Conservation (phyloP, 2,888 invertebrate species). For the Pomacea canaliculata region DNA sequence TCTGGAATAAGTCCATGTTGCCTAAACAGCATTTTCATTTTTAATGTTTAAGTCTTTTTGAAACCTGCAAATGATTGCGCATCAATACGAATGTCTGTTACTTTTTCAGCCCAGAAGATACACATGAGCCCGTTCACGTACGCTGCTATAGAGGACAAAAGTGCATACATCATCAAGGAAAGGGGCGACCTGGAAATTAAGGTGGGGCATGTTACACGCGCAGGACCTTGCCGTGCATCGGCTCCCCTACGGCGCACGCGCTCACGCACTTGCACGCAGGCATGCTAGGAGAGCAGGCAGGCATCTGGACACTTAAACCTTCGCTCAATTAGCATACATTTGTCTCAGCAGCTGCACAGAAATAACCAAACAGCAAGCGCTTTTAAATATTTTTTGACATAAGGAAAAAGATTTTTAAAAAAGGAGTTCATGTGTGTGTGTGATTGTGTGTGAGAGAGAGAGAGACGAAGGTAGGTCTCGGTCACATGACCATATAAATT, state of each 20-base stretch:
- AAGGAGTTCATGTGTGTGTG: background rate
- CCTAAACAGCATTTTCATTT: too few species aligned
- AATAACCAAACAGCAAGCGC: background rate
- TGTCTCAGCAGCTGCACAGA: background rate
- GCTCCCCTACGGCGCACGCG: too few species aligned
- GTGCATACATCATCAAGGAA: conserved; percentile 42
- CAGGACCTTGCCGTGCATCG: too few species aligned
- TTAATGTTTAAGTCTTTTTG: too few species aligned
- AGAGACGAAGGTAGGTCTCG: background rate
- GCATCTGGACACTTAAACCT: background rate
- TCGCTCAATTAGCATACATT: background rate
- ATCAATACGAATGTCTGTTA: background rate
- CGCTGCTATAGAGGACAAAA: conserved; percentile 37
- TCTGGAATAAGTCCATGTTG: too few species aligned
- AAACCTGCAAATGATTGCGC: too few species aligned
- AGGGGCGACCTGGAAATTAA: conserved; percentile 55
- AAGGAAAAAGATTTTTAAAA: too few species aligned
- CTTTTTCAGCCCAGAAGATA: conserved; percentile 50
- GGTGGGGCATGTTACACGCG: conserved; percentile 31
- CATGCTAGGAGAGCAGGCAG: background rate
- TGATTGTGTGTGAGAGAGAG: background rate
- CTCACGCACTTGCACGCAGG: too few species aligned
- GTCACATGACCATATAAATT: too few species aligned
- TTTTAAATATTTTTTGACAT: too few species aligned
- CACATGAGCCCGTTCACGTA: conserved; percentile 50